Base-by-base conservation (phyloP, 1,140 invertebrate genomes). In the Zaprionus tsacasi region DNA sequence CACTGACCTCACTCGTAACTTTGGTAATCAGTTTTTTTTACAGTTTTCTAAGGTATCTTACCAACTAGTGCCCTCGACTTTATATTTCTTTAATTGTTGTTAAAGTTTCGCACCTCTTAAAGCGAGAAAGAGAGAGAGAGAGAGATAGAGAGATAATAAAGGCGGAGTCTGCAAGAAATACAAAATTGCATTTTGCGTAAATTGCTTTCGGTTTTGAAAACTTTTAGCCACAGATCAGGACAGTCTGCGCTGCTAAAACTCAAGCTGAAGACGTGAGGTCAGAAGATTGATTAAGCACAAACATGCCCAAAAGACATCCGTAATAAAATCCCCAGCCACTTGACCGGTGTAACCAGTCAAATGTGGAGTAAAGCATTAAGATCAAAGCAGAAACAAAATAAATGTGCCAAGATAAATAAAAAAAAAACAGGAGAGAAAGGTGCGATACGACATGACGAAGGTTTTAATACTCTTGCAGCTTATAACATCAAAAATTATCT, bases 171-270 rank as follows among this genome's bases (percentile, higher is more conserved):
- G 40, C 40, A 36, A 30, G 38, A 65, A 79, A 71, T 56, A 78
- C 33, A 59, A 82, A 82, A 82, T 87, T 67, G 64, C 72, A 79
- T 87, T 86, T 75, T 82, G 64, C 54, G 76, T 77, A 83, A 76
- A 82, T 83, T 78, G 72, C 72, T 77, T 82, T 77, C 58, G 55
- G 65, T 75, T 74, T 88, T 74, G 69, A 21, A 80, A 80, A 80
- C 80, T 79, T 79, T 74, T 35, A 27, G 58, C 50, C 40, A 56
- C 61, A 63, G 45, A 25, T 8, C 13, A n/a, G n/a, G 52, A 38
- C 65, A 59, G 66, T 11, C 43, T 63, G 59, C 25, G n/a, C 63
- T 59, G 58, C 25, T 67, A 50, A 54, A 77, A 79, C 56, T 72
- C 56, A 40, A 76, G 56, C 58, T 52, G 17, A 30, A 71, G 69